Evolutionary conservation across 2,113 vertebrate species (phyloP).

Genomic region (Hippopotamus amphibius): DNA sequence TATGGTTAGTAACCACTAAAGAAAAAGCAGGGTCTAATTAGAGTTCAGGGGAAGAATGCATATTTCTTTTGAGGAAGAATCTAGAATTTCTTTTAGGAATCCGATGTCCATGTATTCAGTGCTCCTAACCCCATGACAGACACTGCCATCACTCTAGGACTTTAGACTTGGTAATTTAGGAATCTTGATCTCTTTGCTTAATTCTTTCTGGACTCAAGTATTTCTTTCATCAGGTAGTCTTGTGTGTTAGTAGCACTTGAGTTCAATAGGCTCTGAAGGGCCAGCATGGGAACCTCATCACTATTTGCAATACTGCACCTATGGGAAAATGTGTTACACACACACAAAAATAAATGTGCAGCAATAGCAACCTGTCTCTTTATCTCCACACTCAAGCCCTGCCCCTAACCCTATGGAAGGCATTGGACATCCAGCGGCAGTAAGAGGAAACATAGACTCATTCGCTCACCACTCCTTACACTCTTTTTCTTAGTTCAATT

Average conservation of each 20-base stretch:
- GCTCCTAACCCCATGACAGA: not conserved
- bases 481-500: not conserved
- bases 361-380: not conserved
- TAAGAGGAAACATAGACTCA: not conserved
- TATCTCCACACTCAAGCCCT: not conserved
- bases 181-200: not conserved
- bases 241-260: not conserved
- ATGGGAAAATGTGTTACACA: not conserved
- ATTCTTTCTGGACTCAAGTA: not conserved
- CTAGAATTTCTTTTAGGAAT: not conserved
- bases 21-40: not conserved
- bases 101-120: no score
- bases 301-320: not conserved
- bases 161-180: not conserved
- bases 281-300: not conserved
- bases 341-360: not conserved
- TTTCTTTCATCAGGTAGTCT: not conserved
- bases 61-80: not conserved
- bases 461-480: not conserved
- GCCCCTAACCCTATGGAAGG: not conserved
- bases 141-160: not conserved
- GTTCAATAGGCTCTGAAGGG: not conserved
- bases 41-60: not conserved
- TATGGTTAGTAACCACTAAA: not conserved
- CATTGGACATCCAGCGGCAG: not conserved